A percentile compares a stretch with the other conserved stretches of the same genome.
Conservation (phyloP, 2,113 vertebrate genomes). For the Mustela lutreola region DNA sequence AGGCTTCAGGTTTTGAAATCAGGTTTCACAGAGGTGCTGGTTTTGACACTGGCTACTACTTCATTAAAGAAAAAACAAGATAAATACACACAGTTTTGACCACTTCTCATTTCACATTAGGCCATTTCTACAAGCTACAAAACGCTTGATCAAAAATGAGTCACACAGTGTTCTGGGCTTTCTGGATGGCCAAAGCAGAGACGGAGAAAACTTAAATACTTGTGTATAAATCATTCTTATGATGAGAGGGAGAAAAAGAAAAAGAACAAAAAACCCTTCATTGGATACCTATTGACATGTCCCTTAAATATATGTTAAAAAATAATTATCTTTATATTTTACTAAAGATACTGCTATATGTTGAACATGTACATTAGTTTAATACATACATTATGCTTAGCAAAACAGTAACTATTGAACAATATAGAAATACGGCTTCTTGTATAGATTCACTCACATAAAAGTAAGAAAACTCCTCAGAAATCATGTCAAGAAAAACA, state of each 20-base stretch:
- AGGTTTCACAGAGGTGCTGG: background rate
- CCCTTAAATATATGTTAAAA: background rate
- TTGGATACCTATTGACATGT: background rate
- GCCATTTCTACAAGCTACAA: background rate
- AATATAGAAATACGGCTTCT: background rate
- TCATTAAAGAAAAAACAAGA: slow-evolving; percentile 40
- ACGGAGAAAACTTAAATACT: background rate
- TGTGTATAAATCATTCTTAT: background rate
- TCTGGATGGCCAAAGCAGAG: background rate
- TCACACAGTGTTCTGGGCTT: background rate
- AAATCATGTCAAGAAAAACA: slow-evolving; percentile 32
- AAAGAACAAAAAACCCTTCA: background rate
- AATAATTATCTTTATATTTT: background rate
- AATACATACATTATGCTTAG: background rate
- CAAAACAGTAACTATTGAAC: background rate
- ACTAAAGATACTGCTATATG: background rate
- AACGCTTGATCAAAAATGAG: background rate
- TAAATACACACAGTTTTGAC: background rate
- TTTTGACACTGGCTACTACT: background rate
- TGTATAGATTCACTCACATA: slow-evolving; percentile 23
- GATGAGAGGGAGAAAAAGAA: background rate
- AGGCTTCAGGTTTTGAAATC: slow-evolving; percentile 49
- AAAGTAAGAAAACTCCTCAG: slow-evolving; percentile 11
- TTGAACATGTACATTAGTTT: background rate
- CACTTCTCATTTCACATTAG: background rate